Base-by-base conservation (phyloP, 1,140 invertebrate species). In the Ylistrum balloti region DNA sequence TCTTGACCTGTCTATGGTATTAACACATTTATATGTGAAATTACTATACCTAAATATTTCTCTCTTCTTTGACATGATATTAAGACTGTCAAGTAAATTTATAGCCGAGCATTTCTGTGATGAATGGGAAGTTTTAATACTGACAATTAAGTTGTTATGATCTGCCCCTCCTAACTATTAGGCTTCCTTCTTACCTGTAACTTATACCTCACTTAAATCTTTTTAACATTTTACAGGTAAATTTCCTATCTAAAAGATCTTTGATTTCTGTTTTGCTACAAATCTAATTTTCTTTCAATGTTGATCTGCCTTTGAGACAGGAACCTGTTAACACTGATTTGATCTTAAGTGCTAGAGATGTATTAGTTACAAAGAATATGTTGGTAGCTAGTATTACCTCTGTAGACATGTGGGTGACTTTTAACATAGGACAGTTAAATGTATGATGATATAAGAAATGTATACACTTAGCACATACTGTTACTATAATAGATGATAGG, bases 181-280 rank as follows among this genome's bases (percentile, higher is more conserved):
- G 9, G 22, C 28, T 38, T 13, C n/a, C 7, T 74, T 74, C 28
- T 74, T 74, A 74, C 56, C 56, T 74, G 56, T 74, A 74, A 74
- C 5, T 17, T 28, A 74, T 74, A n/a, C n/a, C 56, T 28, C 0
- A 28, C 56, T 74, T 1, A 17, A 74, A 74, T 74, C 56, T 74
- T 11, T 22, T 74, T 74, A 74, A n/a, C 56, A 74, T 28, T 74
- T 74, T 28, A 74, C 56, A 74, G 56, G 56, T 74, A 74, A 74
- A 1, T 74, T 74, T n/a, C n/a, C 56, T 74, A 28, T 74, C 56
- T 74, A 9, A 5, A 28, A 0, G n/a, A 74, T 74, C 56, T 74
- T n/a, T 74, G 56, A 28, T 74, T 74, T 74, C 56, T 74, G 56
- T 74, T 74, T 74, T 74, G 56, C n/a, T 74, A 28, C n/a, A 17